Evolutionary conservation across 2,113 vertebrate species (phyloP).

Genomic region (Acanthochromis polyacanthus): DNA sequence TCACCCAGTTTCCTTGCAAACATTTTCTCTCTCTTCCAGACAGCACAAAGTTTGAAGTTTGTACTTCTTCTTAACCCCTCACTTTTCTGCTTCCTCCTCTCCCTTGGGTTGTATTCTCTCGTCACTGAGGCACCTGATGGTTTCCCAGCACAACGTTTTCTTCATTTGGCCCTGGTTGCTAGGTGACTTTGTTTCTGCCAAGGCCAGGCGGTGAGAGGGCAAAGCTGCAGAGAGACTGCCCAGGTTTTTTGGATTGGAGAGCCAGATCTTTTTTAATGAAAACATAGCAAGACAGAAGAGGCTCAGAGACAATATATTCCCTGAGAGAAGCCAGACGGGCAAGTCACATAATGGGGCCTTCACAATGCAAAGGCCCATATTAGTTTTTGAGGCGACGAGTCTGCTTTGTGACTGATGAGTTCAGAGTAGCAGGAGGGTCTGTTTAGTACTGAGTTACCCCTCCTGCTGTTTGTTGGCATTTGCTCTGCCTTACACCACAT

Average conservation of each 20-base stretch:
- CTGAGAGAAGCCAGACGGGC: slow-evolving; percentile 51
- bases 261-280: slow-evolving; percentile 79
- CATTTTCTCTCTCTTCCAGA: slow-evolving; percentile 31
- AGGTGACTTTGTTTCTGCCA: slow-evolving; percentile 75
- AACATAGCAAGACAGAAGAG: slow-evolving; percentile 69
- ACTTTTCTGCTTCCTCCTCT: slow-evolving; percentile 35
- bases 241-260: slow-evolving; percentile 46
- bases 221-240: slow-evolving; percentile 52
- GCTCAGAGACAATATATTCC: slow-evolving; percentile 69
- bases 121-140: slow-evolving; percentile 35
- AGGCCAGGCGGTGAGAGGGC: slow-evolving; percentile 67
- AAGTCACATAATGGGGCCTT: slow-evolving; percentile 59
- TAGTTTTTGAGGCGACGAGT: slow-evolving; percentile 64
- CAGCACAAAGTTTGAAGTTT: slow-evolving; percentile 51
- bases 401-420: slow-evolving; percentile 59
- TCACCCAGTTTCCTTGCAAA: slow-evolving; percentile 46
- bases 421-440: slow-evolving; percentile 44
- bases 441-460: slow-evolving; percentile 10
- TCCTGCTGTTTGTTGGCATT: slow-evolving; percentile 58
- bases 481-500: slow-evolving; percentile 14
- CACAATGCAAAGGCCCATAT: slow-evolving; percentile 60
- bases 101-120: slow-evolving; percentile 23
- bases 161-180: slow-evolving; percentile 76
- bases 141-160: slow-evolving; percentile 49
- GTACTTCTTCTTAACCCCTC: slow-evolving; percentile 37